These are phyloP conservation scores for Thamnophis sirtalis DNA, from an alignment of 2,113 vertebrate species.

Conservation along the genomic window DNA sequence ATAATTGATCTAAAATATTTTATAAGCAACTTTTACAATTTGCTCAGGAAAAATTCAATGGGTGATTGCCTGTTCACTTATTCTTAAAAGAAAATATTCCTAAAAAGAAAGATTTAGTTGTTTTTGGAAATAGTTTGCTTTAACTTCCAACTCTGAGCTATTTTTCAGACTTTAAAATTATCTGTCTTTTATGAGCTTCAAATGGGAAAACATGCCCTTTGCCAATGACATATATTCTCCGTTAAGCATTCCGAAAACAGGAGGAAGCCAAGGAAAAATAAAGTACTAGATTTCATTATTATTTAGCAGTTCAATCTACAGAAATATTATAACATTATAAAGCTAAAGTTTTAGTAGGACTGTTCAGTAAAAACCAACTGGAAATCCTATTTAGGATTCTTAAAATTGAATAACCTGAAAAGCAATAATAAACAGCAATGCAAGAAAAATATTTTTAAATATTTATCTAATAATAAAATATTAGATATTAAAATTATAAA, in stretches of 20 bases:
- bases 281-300: neutral
- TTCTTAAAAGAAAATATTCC: neutral
- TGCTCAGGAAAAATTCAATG: neutral
- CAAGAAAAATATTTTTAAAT: neutral
- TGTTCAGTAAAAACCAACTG: neutral
- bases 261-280: neutral
- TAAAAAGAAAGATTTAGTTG: neutral
- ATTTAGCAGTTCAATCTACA: neutral
- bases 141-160: neutral
- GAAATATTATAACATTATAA: neutral
- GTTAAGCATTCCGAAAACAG: neutral
- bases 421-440: neutral
- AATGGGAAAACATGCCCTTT: neutral
- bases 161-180: neutral
- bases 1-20: neutral
- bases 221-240: neutral
- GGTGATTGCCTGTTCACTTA: neutral
- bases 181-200: neutral
- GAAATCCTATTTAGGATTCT: neutral
- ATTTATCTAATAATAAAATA: neutral
- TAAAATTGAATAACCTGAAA: neutral
- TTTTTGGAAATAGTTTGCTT: conserved; percentile 8
- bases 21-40: neutral
- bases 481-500: neutral
- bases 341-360: neutral